Conservation (phyloP, 2,113 vertebrate species). For the Dascyllus trimaculatus region DNA sequence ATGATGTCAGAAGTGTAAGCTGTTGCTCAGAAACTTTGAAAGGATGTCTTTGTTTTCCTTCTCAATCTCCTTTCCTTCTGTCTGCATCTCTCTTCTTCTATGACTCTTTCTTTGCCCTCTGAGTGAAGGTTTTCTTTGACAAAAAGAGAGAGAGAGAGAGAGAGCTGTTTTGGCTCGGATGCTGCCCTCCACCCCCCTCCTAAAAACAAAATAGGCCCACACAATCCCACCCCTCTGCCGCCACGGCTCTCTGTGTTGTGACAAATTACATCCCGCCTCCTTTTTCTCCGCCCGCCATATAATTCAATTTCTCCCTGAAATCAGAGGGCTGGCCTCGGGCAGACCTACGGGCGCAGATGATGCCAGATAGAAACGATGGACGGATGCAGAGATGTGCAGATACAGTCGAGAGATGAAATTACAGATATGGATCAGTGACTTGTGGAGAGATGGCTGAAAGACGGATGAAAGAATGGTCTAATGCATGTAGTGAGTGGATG, state of each 20-base stretch:
- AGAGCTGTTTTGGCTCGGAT: conserved; percentile 48
- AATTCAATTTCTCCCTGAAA: conserved; percentile 75
- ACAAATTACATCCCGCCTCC: conserved; percentile 68
- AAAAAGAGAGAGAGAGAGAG: conserved; percentile 31
- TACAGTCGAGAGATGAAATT: conserved; percentile 10
- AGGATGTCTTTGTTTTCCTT: conserved; percentile 66
- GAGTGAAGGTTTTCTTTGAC: conserved; percentile 54
- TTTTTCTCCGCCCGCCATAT: conserved; percentile 52
- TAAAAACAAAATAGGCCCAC: background rate
- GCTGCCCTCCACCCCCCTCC: background rate
- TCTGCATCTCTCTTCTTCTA: conserved; percentile 29
- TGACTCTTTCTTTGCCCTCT: conserved; percentile 34
- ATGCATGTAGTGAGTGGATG: background rate
- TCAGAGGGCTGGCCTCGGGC: conserved; percentile 46
- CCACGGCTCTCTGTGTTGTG: conserved; percentile 47
- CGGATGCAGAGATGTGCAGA: conserved; percentile 36
- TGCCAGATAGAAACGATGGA: conserved; percentile 48
- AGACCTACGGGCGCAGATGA: conserved; percentile 40
- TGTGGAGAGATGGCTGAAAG: conserved; percentile 10
- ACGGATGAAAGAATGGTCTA: background rate
- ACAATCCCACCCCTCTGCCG: background rate
- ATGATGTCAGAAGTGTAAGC: conserved; percentile 78
- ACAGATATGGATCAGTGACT: conserved; percentile 21
- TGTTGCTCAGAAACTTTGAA: conserved; percentile 61
- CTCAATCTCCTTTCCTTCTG: conserved; percentile 28